Evolutionary conservation across 2,113 vertebrate species (phyloP), one percentile per base, ranked within the genome.

Genomic region (Brachionichthys hirsutus): DNA sequence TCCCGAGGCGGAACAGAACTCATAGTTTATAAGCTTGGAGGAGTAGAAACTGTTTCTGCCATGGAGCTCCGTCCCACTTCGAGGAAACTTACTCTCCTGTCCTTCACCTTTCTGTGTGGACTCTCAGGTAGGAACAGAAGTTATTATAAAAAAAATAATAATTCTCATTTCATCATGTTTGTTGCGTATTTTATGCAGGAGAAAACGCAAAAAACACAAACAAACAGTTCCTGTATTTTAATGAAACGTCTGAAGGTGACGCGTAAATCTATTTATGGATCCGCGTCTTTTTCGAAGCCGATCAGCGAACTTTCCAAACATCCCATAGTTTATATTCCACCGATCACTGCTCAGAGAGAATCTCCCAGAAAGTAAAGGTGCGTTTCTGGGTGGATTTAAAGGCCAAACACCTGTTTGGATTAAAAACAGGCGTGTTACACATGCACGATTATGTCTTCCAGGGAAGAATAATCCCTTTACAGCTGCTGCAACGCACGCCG

Each of bases 381-480:
- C 54, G 61, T 34, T 42, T 42, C 12, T 65, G 19, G 44, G 41
- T 56, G 54, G 51, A 45, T 56, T 54, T 60, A 65, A 53, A 58
- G 65, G 12, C 43, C 44, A 76, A 80, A 79, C 85, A 89, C 84
- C 81, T 84, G 85, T 82, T 89, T 84, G 79, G 72, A 85, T 87
- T 80, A 68, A 75, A 82, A 85, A 86, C 83, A 84, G 84, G 84
- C 82, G 77, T 78, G 79, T 83, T 85, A 79, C 69, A 86, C 82
- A 78, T 84, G 65, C 81, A 68, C 73, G 83, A 83, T 87, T 84
- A 78, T 86, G 79, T 76, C 78, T 85, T 77, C 73, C 73, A 86
- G 73, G 76, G 78, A 75, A 41, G 57, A 85, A 77, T 87, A 88
- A 88, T 88, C 83, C 73, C 71, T 85, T 88, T 79, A 88, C 73